Conservation (phyloP, 2,113 vertebrate species). For the Tringa solitaria region DNA sequence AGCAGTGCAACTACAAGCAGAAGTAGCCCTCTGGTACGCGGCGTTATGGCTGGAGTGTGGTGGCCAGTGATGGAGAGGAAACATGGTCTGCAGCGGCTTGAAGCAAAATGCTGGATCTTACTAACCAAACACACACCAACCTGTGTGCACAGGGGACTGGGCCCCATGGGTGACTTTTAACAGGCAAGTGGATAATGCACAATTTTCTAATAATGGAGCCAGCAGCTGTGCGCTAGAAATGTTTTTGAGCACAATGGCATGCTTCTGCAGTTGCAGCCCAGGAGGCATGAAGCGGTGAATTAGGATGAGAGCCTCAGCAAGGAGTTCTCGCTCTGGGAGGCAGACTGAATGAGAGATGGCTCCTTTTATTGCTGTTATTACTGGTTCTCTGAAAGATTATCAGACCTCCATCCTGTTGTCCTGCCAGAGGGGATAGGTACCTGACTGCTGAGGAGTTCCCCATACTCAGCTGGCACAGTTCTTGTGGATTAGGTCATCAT, state of each 20-base stretch:
- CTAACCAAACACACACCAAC: background rate
- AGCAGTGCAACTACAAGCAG: background rate
- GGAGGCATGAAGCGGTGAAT: constrained; percentile 30
- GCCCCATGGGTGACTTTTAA: background rate
- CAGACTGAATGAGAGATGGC: background rate
- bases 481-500: background rate
- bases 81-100: rapidly evolving
- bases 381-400: background rate
- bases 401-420: background rate
- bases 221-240: background rate
- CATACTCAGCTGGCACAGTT: background rate
- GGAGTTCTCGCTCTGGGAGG: background rate
- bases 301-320: constrained; percentile 9
- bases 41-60: background rate
- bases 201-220: constrained; percentile 24
- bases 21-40: rapidly evolving
- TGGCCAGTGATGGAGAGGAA: background rate
- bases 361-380: constrained; percentile 27
- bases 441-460: background rate
- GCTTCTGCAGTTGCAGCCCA: background rate
- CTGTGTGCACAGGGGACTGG: background rate
- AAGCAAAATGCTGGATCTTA: background rate
- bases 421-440: background rate
- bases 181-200: background rate
- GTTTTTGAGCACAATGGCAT: background rate